Evolutionary conservation across 2,113 vertebrate genomes (phyloP), one percentile per base, ranked within the genome.

Genomic region (Argyrosomus japonicus): DNA sequence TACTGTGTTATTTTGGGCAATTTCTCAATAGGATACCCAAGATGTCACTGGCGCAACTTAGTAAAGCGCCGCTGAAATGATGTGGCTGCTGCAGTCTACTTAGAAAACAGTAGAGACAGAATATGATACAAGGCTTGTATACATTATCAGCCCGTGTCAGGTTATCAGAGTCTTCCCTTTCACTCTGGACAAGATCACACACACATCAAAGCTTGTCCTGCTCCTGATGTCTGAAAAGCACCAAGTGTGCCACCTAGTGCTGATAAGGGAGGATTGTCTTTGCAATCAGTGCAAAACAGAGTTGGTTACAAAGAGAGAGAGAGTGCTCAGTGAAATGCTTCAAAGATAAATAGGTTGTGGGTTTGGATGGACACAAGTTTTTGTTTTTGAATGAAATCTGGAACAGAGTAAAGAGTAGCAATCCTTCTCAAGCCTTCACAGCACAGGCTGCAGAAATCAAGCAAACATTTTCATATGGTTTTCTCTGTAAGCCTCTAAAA

Each of bases 181-280:
- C 77, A 77, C 72, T 85, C 64, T 80, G 86, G 67, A 77, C 57
- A 77, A 56, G 84, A 81, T 86, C 84, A 60, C 83, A 78, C 69
- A 74, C 69, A 74, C 70, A 71, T 82, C 79, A 84, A 60, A 84
- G 82, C 32, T 45, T 13, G 45, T 81, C 14, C 51, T 14, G 47
- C n/a, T 12, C 0, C 36, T 27, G 2, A 4, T n/a, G 75, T 43
- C 58, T 50, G 43, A 68, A 40, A 48, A 89, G 72, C 82, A 61
- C 18, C 68, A 69, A 83, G 87, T 57, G 80, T 81, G 91, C 90
- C 93, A 87, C 75, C 93, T 93, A 82, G 89, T 86, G 92, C 2
- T 6, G 4, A 54, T 10, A 1, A 2, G 25, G 29, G 13, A 19
- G 40, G 21, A 67, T 0, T 60, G 3, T 14, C 6, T 14, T 6